Evolutionary conservation across 2,113 vertebrate species (phyloP).

Genomic region (Lynx canadensis): DNA sequence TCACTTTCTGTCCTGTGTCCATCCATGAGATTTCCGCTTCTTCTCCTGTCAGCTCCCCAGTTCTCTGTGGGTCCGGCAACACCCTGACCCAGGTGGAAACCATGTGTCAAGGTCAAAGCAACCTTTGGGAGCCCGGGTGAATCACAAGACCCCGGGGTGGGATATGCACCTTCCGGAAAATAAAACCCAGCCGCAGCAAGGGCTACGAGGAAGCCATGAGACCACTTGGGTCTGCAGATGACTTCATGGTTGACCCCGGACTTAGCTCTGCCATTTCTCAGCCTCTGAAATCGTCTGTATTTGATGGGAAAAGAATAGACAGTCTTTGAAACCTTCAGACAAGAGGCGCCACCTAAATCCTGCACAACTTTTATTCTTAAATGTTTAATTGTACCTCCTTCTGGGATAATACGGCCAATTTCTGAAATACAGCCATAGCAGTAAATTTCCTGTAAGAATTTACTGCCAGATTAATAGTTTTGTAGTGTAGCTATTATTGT

Average conservation of each 20-base stretch:
- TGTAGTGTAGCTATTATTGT: constrained; percentile 23
- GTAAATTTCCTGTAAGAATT: constrained; percentile 60
- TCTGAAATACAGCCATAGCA: constrained; percentile 52
- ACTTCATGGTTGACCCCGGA: neutral
- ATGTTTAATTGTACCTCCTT: constrained; percentile 42
- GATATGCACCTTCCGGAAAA: neutral
- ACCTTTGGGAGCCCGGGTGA: neutral
- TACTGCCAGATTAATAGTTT: constrained; percentile 57
- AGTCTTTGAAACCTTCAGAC: neutral
- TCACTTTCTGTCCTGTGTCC: neutral
- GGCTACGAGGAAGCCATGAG: neutral
- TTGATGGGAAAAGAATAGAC: neutral
- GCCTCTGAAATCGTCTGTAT: neutral
- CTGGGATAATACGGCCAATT: neutral
- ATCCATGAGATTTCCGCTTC: neutral
- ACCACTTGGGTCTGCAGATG: rapidly evolving
- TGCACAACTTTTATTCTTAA: neutral
- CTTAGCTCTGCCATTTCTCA: neutral
- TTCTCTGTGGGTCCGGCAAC: neutral
- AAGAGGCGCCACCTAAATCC: neutral
- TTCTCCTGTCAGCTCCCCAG: rapidly evolving
- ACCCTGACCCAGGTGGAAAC: neutral
- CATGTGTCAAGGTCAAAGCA: neutral
- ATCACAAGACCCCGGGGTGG: rapidly evolving
- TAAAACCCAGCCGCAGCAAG: neutral